Evolutionary conservation across 2,113 vertebrate species (phyloP), one percentile per base, ranked within the genome.

Genomic region (Acanthochromis polyacanthus): DNA sequence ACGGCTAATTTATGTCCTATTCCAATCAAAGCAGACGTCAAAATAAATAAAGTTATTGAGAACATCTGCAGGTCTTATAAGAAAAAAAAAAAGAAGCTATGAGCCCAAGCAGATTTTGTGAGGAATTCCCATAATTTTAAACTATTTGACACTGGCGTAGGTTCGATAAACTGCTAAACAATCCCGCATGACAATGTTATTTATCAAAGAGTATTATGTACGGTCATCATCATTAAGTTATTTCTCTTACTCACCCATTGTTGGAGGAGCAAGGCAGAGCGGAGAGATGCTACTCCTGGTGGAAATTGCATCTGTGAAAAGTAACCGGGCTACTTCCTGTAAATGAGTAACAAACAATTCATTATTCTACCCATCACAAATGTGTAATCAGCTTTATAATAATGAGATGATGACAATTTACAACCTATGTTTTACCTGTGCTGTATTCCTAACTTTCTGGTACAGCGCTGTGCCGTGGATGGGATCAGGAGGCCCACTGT

Each of bases 381-480:
- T 20, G 6, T 43, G 12, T 22, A 1, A 40, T 16, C 63, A 17
- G n/a, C 1, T 38, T 36, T 43, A 6, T 28, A 25, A 45, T 17
- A 15, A 16, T 20, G 4, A 23, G 14, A 15, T 48, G 8, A 68
- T 22, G 11, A 28, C 22, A 30, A 25, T 38, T 57, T 23, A 28
- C 2, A 45, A 30, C 1, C 3, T 2, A 4, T 1, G 3, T 40
- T 79, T 89, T 71, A 99, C 98, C 96, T 98, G 96, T 0, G 97
- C 97, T 0, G 95, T 95, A 0, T 81, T 89, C 62, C 96, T 95
- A 38, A 99, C 98, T 90, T 95, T 98, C 94, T 97, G 96, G 90
- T 97, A 97, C 73, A 97, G 85, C 50, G 96, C 96, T 77, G 93
- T 96, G 25, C 97, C 98, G 0, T 98, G 97, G 60, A 98, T 94